Evolutionary conservation across 2,888 invertebrate genomes (phyloP), one percentile per base, ranked within the genome.

Genomic region (Heliconius erato): DNA sequence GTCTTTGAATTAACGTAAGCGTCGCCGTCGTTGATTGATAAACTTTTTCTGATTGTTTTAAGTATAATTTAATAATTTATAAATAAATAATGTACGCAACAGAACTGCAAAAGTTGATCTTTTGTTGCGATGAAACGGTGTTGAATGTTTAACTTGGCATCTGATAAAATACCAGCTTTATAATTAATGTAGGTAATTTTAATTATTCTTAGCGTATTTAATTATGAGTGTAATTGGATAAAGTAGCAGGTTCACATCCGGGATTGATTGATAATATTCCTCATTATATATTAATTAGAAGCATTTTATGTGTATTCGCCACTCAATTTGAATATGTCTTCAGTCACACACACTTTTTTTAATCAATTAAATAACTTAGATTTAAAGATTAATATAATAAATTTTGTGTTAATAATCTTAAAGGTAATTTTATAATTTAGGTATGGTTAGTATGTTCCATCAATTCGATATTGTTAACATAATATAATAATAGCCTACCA

Each of bases 1-100:
- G 84, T 79, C 81, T 71, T 83, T 84, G 74, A 83, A 82, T 80
- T 84, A 84, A 85, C 80, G 77, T 83, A 81, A 81, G 77, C 80
- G 79, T 79, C 79, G 80, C 74, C 77, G 83, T 83, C 74, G 71
- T 81, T 77, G 81, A 84, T 84, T 82, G 81, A 74, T 59, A 76
- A 67, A 67, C 72, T 83, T 84, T 85, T 84, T 79, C 79, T 79
- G 82, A 77, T 79, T 80, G 74, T 80, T 74, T 74, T 44, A 26
- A 72, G 44, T 82, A 82, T 84, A 83, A 83, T 79, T 83, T 79
- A 83, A 80, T 71, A 74, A 80, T 82, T 74, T 80, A 84, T 85
- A 84, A 85, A 85, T 84, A 85, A 85, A 67, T 32, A 67, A 67
- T 26, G 4, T 26, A 67, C 77, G 72, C 69, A 79, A 82, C 32